These are phyloP conservation scores for Rhamphomyia laevipes DNA, from an alignment of 2,888 invertebrate species.

Conservation along the genomic window DNA sequence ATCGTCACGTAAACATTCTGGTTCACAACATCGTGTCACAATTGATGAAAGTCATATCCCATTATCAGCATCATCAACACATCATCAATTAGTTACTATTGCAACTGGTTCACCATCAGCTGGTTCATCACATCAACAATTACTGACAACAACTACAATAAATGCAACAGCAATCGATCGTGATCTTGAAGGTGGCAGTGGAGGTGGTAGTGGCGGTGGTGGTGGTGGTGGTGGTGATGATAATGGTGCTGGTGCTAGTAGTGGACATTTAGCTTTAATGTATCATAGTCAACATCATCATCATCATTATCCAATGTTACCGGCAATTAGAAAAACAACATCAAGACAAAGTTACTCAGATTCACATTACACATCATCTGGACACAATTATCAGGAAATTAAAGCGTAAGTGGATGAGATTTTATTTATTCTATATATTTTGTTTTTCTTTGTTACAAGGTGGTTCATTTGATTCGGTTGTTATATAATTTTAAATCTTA, in stretches of 20 bases:
- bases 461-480: slow-evolving; percentile 4
- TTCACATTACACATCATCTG: slow-evolving; percentile 17
- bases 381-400: slow-evolving; percentile 27
- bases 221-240: slow-evolving; percentile 24
- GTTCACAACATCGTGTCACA: slow-evolving; percentile 35
- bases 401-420: slow-evolving; percentile 31
- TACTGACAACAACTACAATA: slow-evolving; percentile 5
- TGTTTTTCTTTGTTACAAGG: background rate
- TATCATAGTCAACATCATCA: slow-evolving; percentile 38
- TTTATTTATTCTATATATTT: background rate
- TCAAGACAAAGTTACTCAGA: slow-evolving; percentile 28
- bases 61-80: slow-evolving; percentile 23
- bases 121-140: slow-evolving; percentile 10
- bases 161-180: slow-evolving; percentile 1
- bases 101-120: slow-evolving; percentile 9
- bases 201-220: slow-evolving; percentile 16
- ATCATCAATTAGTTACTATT: slow-evolving; percentile 23
- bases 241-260: slow-evolving; percentile 26
- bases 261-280: slow-evolving; percentile 34
- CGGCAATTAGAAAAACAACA: slow-evolving; percentile 32
- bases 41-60: slow-evolving; percentile 36
- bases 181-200: background rate
- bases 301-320: slow-evolving; percentile 34
- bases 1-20: slow-evolving; percentile 27
- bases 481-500: too few species aligned